Base-by-base conservation (phyloP, 2,113 vertebrate genomes). In the Regulus satrapa region DNA sequence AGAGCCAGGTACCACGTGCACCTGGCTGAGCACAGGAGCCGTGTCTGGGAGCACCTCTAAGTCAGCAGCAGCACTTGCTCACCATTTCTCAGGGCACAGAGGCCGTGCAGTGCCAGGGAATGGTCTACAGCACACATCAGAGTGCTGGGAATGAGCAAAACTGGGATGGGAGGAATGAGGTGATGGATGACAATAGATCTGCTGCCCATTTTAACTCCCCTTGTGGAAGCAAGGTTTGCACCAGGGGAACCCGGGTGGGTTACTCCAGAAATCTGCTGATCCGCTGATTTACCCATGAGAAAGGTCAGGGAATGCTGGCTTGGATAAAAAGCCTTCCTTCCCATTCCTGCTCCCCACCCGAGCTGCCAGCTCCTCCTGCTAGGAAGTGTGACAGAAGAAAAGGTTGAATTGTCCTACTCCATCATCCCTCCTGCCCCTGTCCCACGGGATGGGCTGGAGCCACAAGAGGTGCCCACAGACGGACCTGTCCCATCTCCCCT, bases 191-290 rank as follows among this genome's bases (percentile, higher is more conserved):
- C 1, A 0, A 6, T 10, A 0, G 3, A 12, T 19, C 61, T 36
- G 31, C 72, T 83, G 61, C 59, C 29, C 0, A 0, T 36, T 76
- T 38, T n/a, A 41, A 45, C 7, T 68, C 9, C 0, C 10, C 32
- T 5, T 52, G n/a, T 34, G 26, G 36, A 77, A 84, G 26, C 48
- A 80, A 64, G 23, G 15, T 31, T 34, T 40, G 14, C 61, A 46
- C 34, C 7, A 8, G 24, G 24, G 10, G 4, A 32, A 16, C 29
- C 49, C 66, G 46, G 38, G 29, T 18, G 38, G 43, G 43, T 49
- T 43, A 45, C 55, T 67, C 54, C 41, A 71, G 40, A 73, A 89
- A 77, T 21, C 54, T 46, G 38, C 12, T 9, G 20, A 54, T 54
- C 63, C 0, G 0, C 16, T 73, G 8, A 56, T 69, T 80, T 58